Evolutionary conservation across 2,113 vertebrate genomes (phyloP), one percentile per base, ranked within the genome.

Genomic region (Ahaetulla prasina): DNA sequence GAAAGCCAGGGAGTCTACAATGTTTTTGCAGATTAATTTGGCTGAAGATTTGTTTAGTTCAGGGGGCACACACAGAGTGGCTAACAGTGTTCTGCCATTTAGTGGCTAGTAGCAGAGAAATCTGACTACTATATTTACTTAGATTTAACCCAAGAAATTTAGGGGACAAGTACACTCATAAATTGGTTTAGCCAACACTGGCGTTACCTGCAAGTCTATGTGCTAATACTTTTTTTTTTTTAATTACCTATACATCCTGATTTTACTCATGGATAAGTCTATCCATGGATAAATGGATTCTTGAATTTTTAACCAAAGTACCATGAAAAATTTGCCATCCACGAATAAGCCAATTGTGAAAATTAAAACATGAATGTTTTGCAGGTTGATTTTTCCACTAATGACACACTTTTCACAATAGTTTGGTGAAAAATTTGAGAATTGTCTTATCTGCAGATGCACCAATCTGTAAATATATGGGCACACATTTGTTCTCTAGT

Each of bases 401-500:
- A 35, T 74, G 12, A n/a, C 12, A 74, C 30, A 74, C 16, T 74
- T 74, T 74, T 74, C 5, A 18, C 35, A n/a, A 2, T 74, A 16
- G 18, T 74, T 74, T 74, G n/a, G 63, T 74, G 30, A 35, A 35
- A 35, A 74, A 35, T 1, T 2, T 74, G n/a, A 74, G 63, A 35
- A n/a, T 18, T 35, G 11, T 0, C 63, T 74, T 74, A 35, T 74
- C 60, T 63, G 60, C 27, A 4, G 60, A 30, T 63, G 27, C 3
- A 30, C 27, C 11, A 12, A 63, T 63, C 14, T 35, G 2, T 16
- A 4, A 68, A 30, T 68, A 68, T 68, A 68, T 68, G 12, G 30
- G 14, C 53, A 86, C 80, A 85, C 60, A 68, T 93, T 96, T 96
- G 95, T 94, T 89, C 94, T 93, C 63, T 94, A 86, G 47, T 95